Base-by-base conservation (phyloP, 2,888 invertebrate genomes). In the Hyposoter dolosus region DNA sequence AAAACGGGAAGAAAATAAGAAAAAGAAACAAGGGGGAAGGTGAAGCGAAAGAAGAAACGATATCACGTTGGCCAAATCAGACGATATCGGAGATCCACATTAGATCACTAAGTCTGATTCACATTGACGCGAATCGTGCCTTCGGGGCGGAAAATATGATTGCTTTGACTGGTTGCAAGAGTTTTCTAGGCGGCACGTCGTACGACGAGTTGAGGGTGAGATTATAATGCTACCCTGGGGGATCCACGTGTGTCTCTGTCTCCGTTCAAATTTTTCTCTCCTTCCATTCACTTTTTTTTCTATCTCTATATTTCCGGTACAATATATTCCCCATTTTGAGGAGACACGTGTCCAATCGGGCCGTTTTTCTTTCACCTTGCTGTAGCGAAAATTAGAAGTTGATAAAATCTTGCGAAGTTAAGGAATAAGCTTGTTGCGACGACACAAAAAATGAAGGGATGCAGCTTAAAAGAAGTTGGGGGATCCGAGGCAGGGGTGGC, bases 191-290 rank as follows among this genome's bases (percentile, higher is more conserved):
- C 91, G 91, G 90, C 89, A 90, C 89, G 88, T 88, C 87, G 86
- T 82, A 75, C 88, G 88, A 75, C 88, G 88, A 82, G 83, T 81
- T 82, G 85, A 88, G 88, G 90, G 90, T 87, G 91, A 92, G 93
- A 94, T 93, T 93, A n/a, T n/a, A 94, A 94, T 93, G 93, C 92
- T 92, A 93, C 94, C 93, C 94, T 93, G 89, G 93, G 93, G 94
- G 90, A 92, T 93, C 89, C 91, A 89, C 89, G 89, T 90, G 89
- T 88, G 85, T 85, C 86, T 82, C 87, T 84, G 78, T 88, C 83
- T 88, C 86, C 68, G 60, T 50, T n/a, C 60, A 50, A 72, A 50
- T 63, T 71, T 71, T 76, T 19, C 35, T 56, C 56, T 35, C 15
- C 63, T 35, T 9, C 63, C 47, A 12, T n/a, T 53, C 53, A 60